Evolutionary conservation across 1,140 invertebrate genomes (phyloP), one percentile per base, ranked within the genome.

Genomic region (Leptinotarsa texana): DNA sequence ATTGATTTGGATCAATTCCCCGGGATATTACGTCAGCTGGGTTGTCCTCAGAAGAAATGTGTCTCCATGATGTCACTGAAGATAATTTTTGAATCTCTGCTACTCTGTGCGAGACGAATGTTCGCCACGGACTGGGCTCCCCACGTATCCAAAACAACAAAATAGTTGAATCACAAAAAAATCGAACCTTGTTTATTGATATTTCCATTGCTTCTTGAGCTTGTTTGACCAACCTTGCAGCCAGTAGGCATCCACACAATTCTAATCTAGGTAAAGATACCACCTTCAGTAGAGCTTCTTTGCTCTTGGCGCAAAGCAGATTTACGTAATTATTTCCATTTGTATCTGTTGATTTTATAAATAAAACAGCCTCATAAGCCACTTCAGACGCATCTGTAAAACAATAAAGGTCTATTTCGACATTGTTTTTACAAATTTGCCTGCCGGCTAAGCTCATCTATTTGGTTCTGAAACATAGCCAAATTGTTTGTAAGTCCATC

Each of bases 101-200:
- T 27, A 73, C 49, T 15, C 71, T 15, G 1, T 71, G n/a, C 15
- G 13, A 13, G 15, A 71, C 18, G 49, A 71, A 71, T 22, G n/a
- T n/a, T 51, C 61, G 17, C 67, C 67, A 69, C 13, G n/a, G 13
- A n/a, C 11, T 47, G 13, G 85, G 83, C 5, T 79, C 74, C 51
- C 73, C 79, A n/a, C 74, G 78, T 18, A 87, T 74, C 86, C 86
- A 87, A 5, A 77, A 77, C n/a, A 87, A 71, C 4, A 85, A 83
- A 0, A 86, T 82, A 0, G 82, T 86, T 1, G 85, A 86, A 74
- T 87, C 67, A 17, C 21, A n/a, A 24, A 15, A 47, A 18, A 27
- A 13, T 17, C 11, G 33, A 18, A 42, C 13, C 17, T 47, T 33
- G 47, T 63, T 62, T 42, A 61, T 61, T 13, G 49, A 15, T 0